phyloP scores from a whole-genome alignment of 2,888 invertebrate genomes.

The Frankliniella fusca region DNA sequence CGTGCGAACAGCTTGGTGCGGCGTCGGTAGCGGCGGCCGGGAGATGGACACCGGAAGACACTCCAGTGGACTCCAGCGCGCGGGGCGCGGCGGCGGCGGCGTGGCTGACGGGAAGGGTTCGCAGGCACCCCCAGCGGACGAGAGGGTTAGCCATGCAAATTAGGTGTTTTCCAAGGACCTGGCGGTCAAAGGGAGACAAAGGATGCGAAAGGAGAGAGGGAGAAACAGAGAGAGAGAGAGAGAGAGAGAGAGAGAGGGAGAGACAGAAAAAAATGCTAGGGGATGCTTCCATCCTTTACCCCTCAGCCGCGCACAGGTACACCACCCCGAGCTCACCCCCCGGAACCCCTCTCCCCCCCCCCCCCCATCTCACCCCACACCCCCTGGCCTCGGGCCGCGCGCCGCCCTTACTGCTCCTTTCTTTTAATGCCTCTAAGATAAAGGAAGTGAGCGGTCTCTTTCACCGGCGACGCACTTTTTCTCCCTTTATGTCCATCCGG shows the following conservation, averaged over 20 bases:
- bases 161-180: constrained; percentile 23
- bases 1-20: neutral
- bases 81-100: neutral
- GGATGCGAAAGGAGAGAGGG: constrained; percentile 10
- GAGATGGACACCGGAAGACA: too few relatives aligned
- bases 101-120: neutral
- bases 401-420: constrained; percentile 27
- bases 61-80: too few relatives aligned
- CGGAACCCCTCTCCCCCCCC: constrained; percentile 29
- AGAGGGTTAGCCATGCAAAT: constrained; percentile 24
- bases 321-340: constrained; percentile 31
- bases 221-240: neutral
- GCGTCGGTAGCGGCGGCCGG: too few relatives aligned
- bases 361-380: constrained; percentile 32
- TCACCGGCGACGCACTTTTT: neutral
- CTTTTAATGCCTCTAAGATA: constrained; percentile 17
- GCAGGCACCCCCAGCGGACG: neutral
- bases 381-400: constrained; percentile 28
- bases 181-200: constrained; percentile 28
- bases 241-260: neutral
- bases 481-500: neutral
- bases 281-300: neutral
- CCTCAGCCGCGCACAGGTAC: constrained; percentile 15
- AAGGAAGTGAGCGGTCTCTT: constrained; percentile 19
- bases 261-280: neutral